Evolutionary conservation across 2,888 invertebrate genomes (phyloP), one percentile per base, ranked within the genome.

Genomic region (Sinodicranocentrus sp.): DNA sequence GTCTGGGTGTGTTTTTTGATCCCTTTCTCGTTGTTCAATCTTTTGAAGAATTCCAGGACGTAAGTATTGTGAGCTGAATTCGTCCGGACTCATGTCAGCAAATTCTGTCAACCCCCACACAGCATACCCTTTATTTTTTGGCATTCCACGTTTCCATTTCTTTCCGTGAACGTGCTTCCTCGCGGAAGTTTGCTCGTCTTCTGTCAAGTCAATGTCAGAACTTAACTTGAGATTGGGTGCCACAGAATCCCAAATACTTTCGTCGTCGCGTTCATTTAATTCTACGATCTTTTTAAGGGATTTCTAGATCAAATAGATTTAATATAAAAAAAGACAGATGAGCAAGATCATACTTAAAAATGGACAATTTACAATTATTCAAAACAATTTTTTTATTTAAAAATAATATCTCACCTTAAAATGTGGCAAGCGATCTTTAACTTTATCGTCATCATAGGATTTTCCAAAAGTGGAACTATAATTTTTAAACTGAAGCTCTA

Each of bases 1-100:
- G 59, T 84, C 76, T 15, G 76, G 77, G 57, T 70, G 84, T 10
- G 54, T 44, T 71, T 85, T 25, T 78, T 84, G 77, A 21, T 15
- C 72, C 39, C 54, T 86, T 67, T 85, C 85, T 13, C 87, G 80
- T 15, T 65, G 71, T 44, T 82, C 28, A 78, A 89, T 88, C 44
- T 86, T 77, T 15, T 61, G 17, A 0, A 87, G 71, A 33, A 91
- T 88, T 82, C 90, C 89, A 61, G 90, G 89, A 84, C 90, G 87
- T 76, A 92, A 89, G 83, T 93, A 92, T 19, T 91, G 88, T 0
- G 91, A 91, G 89, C 90, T 90, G 89, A 93, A 94, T 89, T 94
- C 94, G 6, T 91, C 90, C 86, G 92, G 91, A 5, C 93, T 93
- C 90, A 94, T 91, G 88, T 94, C 94, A 2, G 94, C 93, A 85